These are phyloP conservation scores for Prietella phreatophila DNA, from an alignment of 2,113 vertebrate species.

Conservation along the genomic window DNA sequence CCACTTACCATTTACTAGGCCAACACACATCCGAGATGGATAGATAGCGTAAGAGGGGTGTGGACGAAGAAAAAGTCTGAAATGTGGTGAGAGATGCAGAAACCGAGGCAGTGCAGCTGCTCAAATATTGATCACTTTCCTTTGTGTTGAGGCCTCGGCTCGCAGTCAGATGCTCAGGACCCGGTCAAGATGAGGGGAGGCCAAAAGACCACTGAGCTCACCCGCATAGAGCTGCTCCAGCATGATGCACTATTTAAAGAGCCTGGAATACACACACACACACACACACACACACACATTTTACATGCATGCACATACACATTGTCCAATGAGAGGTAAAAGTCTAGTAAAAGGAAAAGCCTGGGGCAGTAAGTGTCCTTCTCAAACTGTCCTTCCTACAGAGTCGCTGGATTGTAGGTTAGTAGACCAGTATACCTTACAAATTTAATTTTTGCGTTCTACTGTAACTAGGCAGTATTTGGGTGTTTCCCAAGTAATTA, in stretches of 20 bases:
- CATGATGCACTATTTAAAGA: conserved; percentile 22
- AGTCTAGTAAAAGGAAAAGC: conserved; percentile 26
- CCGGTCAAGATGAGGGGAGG: conserved; percentile 39
- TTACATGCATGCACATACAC: neutral
- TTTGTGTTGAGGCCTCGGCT: conserved; percentile 61
- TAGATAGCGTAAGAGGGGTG: neutral
- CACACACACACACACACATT: neutral
- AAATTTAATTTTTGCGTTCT: neutral
- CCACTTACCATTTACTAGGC: conserved; percentile 53
- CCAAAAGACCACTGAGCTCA: conserved; percentile 56
- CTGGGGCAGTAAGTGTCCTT: neutral
- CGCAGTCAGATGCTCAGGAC: conserved; percentile 51
- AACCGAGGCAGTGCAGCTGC: conserved; percentile 48
- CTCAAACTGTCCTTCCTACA: neutral
- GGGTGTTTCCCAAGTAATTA: neutral
- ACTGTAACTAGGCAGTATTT: neutral
- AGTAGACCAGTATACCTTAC: neutral
- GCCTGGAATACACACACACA: neutral
- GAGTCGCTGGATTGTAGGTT: neutral
- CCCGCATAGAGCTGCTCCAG: conserved; percentile 23
- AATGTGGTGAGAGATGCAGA: conserved; percentile 1
- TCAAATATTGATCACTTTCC: conserved; percentile 72
- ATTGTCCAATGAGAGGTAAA: neutral
- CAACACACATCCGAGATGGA: conserved; percentile 18
- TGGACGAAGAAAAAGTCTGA: conserved; percentile 8